Percentiles rank a stretch among this genome's conserved stretches.
These are phyloP conservation scores for Nomada flava DNA, from an alignment of 2,888 invertebrate genomes.

Conservation along the genomic window DNA sequence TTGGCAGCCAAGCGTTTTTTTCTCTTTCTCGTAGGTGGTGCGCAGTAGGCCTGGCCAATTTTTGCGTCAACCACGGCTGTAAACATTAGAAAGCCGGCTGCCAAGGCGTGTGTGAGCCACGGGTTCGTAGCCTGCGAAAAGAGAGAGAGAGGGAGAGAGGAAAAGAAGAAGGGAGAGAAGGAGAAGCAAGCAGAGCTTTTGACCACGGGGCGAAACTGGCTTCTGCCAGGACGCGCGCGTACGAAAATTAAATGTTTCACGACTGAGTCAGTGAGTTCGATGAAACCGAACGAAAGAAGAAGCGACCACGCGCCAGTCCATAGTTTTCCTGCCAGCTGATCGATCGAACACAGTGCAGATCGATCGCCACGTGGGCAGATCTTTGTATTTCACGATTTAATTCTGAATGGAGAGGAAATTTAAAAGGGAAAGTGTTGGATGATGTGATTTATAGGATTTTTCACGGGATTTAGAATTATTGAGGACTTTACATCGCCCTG, in stretches of 20 bases:
- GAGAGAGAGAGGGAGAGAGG: constrained; percentile 3
- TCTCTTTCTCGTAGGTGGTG: constrained; percentile 74
- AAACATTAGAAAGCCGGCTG: constrained; percentile 82
- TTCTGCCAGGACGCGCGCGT: constrained; percentile 54
- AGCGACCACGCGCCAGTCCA: constrained; percentile 36
- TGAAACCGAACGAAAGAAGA: constrained; percentile 61
- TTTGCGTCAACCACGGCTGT: constrained; percentile 80
- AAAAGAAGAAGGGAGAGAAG: neutral
- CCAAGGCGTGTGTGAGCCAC: constrained; percentile 71
- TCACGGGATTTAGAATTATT: no score
- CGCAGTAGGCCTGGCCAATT: constrained; percentile 80
- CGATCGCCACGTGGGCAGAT: constrained; percentile 6
- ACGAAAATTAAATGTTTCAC: constrained; percentile 63
- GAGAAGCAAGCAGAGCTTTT: constrained; percentile 18
- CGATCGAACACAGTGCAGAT: constrained; percentile 50
- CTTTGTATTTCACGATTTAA: neutral
- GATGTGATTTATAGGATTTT: no score
- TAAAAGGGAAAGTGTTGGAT: no score
- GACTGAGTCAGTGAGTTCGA: constrained; percentile 64
- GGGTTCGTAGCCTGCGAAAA: constrained; percentile 29
- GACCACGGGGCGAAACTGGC: constrained; percentile 10
- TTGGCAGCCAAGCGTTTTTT: constrained; percentile 79
- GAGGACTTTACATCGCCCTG: no score
- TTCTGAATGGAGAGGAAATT: neutral
- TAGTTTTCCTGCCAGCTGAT: constrained; percentile 52